Percentiles rank a stretch among this genome's conserved stretches.
Conservation (phyloP, 2,797 vertebrate genomes). For the Malurus leucopterus region DNA sequence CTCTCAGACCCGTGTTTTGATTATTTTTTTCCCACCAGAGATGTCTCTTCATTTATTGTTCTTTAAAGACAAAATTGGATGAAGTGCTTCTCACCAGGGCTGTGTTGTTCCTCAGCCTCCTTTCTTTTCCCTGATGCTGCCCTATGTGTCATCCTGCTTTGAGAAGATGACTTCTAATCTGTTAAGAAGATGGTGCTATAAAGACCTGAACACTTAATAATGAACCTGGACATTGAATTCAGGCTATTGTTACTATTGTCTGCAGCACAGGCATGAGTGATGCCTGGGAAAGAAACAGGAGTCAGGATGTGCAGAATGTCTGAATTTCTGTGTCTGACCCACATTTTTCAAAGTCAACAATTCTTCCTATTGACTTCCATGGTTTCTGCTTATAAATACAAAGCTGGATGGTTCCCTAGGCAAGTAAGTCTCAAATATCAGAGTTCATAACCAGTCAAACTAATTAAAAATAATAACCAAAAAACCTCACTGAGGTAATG, state of each 20-base stretch:
- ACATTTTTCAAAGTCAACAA: constrained; percentile 47
- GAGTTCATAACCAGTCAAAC: not conserved
- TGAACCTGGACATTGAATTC: constrained; percentile 40
- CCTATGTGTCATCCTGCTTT: constrained; percentile 46
- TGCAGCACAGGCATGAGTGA: constrained; percentile 3
- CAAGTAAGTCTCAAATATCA: not conserved
- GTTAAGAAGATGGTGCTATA: constrained; percentile 35
- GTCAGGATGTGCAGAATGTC: not conserved
- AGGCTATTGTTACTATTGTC: constrained; percentile 42
- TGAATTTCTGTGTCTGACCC: constrained; percentile 40
- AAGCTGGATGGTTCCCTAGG: not conserved
- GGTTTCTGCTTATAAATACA: not conserved
- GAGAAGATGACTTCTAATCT: constrained; percentile 54
- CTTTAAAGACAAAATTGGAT: constrained; percentile 44
- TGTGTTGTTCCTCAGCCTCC: constrained; percentile 33
- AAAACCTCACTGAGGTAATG: fast-evolving
- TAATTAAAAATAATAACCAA: not conserved
- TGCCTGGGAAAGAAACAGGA: constrained; percentile 6
- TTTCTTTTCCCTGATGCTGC: constrained; percentile 44
- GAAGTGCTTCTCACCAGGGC: constrained; percentile 35
- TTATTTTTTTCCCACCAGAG: not conserved
- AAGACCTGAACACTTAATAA: constrained; percentile 48
- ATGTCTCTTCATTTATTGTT: constrained; percentile 50
- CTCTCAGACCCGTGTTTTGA: constrained; percentile 49
- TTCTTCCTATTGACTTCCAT: not conserved